Conservation (phyloP, 1,140 invertebrate genomes). For the Pseudomyrmex concolor region DNA sequence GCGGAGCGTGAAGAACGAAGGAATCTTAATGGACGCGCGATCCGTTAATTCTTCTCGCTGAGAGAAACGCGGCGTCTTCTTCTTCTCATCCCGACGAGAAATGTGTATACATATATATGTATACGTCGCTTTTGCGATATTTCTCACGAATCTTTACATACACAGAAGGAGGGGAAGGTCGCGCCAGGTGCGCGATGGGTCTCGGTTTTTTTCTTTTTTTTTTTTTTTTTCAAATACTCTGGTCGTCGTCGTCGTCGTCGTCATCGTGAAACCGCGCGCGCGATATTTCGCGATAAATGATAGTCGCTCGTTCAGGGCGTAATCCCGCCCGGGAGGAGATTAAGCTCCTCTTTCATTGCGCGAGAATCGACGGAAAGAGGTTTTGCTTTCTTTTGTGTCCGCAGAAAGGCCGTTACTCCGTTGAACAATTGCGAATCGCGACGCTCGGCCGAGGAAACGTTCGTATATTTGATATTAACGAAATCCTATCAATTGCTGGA, state of each 20-base stretch:
- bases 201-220: background rate
- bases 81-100: background rate
- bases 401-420: background rate
- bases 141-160: conserved; percentile 1
- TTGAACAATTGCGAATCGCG: conserved; percentile 18
- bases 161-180: background rate
- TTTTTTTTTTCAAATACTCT: background rate
- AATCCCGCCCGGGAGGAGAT: conserved; percentile 34
- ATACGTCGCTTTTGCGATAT: background rate
- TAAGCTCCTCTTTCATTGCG: conserved; percentile 34
- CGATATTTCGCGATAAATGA: conserved; percentile 37
- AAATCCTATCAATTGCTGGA: background rate
- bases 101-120: no score
- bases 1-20: background rate
- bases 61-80: background rate
- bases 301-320: conserved; percentile 5
- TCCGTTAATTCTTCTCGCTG: background rate
- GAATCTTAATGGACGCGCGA: background rate
- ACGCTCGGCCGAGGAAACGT: background rate
- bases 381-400: conserved; percentile 23
- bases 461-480: background rate
- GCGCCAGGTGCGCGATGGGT: conserved; percentile 31
- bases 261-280: background rate
- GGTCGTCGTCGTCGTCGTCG: background rate
- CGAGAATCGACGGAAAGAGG: conserved; percentile 12